A percentile compares a stretch with the other conserved stretches of the same genome.
Conservation (phyloP, 1,140 invertebrate genomes). For the Fragariocoptes setiger region DNA sequence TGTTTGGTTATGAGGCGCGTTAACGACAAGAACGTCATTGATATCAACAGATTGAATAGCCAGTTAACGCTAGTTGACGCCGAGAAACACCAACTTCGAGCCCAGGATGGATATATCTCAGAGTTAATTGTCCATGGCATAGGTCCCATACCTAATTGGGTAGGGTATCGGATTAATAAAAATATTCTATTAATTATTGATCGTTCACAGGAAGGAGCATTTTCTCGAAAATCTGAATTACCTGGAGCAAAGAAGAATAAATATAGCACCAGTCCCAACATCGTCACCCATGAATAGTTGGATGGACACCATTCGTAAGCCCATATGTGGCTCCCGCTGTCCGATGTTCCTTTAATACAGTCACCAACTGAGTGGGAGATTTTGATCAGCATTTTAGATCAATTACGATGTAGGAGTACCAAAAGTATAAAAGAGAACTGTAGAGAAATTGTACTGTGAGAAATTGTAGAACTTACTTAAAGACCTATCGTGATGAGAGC, state of each 20-base stretch:
- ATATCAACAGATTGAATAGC: conserved; percentile 24
- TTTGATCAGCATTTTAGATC: too few species aligned
- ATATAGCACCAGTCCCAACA: conserved; percentile 22
- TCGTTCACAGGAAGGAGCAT: too few species aligned
- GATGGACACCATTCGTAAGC: conserved; percentile 22
- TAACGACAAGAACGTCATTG: conserved; percentile 24
- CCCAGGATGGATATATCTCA: conserved; percentile 28
- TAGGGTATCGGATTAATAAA: not conserved
- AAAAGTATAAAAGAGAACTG: too few species aligned
- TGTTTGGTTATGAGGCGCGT: conserved; percentile 20
- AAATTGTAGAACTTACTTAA: too few species aligned
- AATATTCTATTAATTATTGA: too few species aligned
- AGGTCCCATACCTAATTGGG: conserved; percentile 23
- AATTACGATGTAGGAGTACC: too few species aligned
- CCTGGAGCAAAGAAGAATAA: conserved; percentile 23
- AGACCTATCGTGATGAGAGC: too few species aligned
- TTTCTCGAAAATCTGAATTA: conserved; percentile 10
- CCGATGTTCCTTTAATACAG: conserved; percentile 6
- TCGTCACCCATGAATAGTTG: conserved; percentile 20
- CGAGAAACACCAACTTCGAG: conserved; percentile 21
- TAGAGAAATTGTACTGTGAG: too few species aligned
- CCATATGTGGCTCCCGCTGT: conserved; percentile 12
- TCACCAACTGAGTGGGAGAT: too few species aligned
- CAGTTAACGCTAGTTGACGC: conserved; percentile 26
- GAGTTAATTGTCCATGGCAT: conserved; percentile 31